These are phyloP conservation scores for Cryptus armator DNA, from an alignment of 2,888 invertebrate species.

Conservation along the genomic window DNA sequence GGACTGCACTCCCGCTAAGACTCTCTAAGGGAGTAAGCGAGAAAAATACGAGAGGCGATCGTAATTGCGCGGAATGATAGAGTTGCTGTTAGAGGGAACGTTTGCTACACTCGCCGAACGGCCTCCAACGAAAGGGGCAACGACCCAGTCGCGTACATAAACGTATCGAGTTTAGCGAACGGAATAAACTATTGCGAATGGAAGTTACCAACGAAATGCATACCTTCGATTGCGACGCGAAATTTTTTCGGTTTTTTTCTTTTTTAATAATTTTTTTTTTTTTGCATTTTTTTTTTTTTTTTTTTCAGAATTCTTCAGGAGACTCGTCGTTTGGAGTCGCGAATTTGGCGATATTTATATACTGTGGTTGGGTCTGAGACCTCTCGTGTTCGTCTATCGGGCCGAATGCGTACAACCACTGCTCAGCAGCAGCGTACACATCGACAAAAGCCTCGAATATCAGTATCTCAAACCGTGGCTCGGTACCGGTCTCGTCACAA, in stretches of 20 bases:
- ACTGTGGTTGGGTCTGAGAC: conserved; percentile 83
- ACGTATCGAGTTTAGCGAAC: conserved; percentile 15
- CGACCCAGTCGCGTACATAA: conserved; percentile 39
- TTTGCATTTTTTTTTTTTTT: conserved; percentile 1
- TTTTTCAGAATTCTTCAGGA: conserved; percentile 81
- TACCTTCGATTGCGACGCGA: background rate
- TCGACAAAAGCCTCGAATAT: conserved; percentile 84
- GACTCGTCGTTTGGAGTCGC: conserved; percentile 77
- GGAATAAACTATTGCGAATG: too few species aligned
- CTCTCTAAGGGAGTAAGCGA: conserved; percentile 48
- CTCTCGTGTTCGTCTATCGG: conserved; percentile 82
- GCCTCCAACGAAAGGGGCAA: conserved; percentile 51
- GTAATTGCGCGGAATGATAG: conserved; percentile 61
- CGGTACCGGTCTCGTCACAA: conserved; percentile 82
- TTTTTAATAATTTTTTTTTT: background rate
- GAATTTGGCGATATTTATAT: conserved; percentile 81
- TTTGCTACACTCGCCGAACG: conserved; percentile 31
- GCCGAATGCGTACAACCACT: conserved; percentile 82
- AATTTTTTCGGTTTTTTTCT: background rate
- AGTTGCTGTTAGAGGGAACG: conserved; percentile 28
- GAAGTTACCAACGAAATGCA: background rate
- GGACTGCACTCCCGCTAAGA: conserved; percentile 40
- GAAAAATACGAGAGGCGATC: conserved; percentile 36
- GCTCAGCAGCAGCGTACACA: conserved; percentile 81
- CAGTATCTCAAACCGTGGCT: conserved; percentile 81